Conservation (phyloP, 2,888 invertebrate species). For the Trachelus stipa region DNA sequence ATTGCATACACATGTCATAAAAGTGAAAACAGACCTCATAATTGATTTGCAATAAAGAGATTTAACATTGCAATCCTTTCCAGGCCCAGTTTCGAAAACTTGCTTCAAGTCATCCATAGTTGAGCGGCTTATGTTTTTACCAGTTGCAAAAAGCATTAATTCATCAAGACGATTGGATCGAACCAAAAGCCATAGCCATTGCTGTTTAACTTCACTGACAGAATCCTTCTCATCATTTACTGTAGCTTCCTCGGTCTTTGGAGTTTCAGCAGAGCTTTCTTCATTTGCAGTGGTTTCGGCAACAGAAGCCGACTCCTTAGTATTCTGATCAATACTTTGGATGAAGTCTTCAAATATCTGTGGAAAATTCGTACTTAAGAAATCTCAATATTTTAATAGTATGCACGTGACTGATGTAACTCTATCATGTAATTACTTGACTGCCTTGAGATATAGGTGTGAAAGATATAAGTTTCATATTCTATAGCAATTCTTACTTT, state of each 20-base stretch:
- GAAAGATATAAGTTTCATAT: not conserved
- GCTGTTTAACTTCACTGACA: slow-evolving; percentile 33
- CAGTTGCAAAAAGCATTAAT: slow-evolving; percentile 62
- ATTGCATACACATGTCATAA: not conserved
- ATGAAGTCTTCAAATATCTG: slow-evolving; percentile 63
- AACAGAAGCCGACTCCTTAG: not conserved
- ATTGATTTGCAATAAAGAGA: slow-evolving; percentile 63
- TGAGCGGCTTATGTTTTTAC: slow-evolving; percentile 52
- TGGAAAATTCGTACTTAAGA: slow-evolving; percentile 20
- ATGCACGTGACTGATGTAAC: not conserved
- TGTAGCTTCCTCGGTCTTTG: slow-evolving; percentile 25
- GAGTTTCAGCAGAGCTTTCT: slow-evolving; percentile 18
- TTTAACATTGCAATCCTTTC: slow-evolving; percentile 62
- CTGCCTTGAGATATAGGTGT: not conserved
- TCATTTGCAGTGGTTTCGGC: slow-evolving; percentile 29
- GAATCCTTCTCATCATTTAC: slow-evolving; percentile 22
- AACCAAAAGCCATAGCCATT: slow-evolving; percentile 59
- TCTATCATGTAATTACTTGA: not conserved
- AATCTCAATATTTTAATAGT: not conserved
- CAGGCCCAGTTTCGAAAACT: slow-evolving; percentile 54
- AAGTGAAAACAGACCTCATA: slow-evolving; percentile 48
- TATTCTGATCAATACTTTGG: slow-evolving; percentile 43
- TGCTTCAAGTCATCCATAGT: slow-evolving; percentile 59
- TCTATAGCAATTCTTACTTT: not conserved
- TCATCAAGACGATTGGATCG: slow-evolving; percentile 60